Percentiles rank a stretch among this genome's conserved stretches.
These are phyloP conservation scores for Varecia variegata DNA, from an alignment of 2,797 vertebrate species.

Conservation along the genomic window DNA sequence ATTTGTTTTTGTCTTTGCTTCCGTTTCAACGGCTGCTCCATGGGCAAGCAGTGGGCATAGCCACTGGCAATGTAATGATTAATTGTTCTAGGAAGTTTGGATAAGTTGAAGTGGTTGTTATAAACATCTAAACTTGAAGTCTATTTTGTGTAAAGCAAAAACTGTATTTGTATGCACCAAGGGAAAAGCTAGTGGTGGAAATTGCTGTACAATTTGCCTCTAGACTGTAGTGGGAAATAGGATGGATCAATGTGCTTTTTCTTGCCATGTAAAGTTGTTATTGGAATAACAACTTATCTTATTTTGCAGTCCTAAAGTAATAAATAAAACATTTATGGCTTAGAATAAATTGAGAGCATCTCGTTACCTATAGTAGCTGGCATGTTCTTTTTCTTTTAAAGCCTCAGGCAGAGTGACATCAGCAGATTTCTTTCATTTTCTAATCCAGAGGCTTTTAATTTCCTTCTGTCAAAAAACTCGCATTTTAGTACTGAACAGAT, in stretches of 20 bases:
- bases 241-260: constrained; percentile 62
- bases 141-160: constrained; percentile 59
- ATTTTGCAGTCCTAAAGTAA: constrained; percentile 35
- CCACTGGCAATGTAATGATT: constrained; percentile 47
- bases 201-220: constrained; percentile 70
- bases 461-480: constrained; percentile 25
- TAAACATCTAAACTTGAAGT: constrained; percentile 47
- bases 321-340: constrained; percentile 60
- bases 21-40: neutral
- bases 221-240: constrained; percentile 47
- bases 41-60: neutral
- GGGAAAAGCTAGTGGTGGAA: constrained; percentile 54
- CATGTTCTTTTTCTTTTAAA: constrained; percentile 39
- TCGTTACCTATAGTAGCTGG: constrained; percentile 30
- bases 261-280: neutral
- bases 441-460: constrained; percentile 56
- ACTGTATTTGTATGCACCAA: constrained; percentile 45
- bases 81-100: constrained; percentile 54
- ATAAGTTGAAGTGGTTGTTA: constrained; percentile 23
- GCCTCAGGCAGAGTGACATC: constrained; percentile 49
- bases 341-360: constrained; percentile 56
- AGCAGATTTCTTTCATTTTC: constrained; percentile 49
- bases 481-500: constrained; percentile 24
- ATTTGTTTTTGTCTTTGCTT: neutral
- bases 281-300: constrained; percentile 67